A percentile compares a stretch with the other conserved stretches of the same genome.
Conservation (phyloP, 2,797 vertebrate species). For the Tamandua tetradactyla region DNA sequence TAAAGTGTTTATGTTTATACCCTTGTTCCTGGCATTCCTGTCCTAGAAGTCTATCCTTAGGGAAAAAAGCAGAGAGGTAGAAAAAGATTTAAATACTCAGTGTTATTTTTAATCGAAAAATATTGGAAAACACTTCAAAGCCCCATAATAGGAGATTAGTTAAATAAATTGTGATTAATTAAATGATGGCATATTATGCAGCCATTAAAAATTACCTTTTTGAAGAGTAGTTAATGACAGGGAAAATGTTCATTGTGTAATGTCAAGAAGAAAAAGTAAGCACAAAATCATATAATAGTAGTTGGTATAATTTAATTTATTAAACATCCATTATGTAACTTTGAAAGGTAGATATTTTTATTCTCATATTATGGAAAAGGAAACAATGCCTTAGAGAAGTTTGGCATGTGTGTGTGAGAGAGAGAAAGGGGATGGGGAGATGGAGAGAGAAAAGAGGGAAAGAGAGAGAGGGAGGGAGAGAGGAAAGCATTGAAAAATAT, state of each 20-base stretch:
- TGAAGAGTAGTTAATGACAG: conserved; percentile 73
- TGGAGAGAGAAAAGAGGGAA: not conserved
- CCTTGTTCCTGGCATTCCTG: not conserved
- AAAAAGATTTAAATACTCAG: not conserved
- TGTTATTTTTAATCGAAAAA: conserved; percentile 57
- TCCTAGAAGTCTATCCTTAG: not conserved
- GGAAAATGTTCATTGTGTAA: conserved; percentile 73
- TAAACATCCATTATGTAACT: conserved; percentile 55
- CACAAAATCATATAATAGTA: conserved; percentile 40
- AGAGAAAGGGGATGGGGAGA: not conserved
- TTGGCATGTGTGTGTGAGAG: not conserved
- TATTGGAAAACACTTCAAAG: conserved; percentile 65
- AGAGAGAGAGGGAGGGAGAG: not conserved
- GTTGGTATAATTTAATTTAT: conserved; percentile 59
- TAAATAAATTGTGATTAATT: conserved; percentile 68
- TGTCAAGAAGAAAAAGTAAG: conserved; percentile 76
- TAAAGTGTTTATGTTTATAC: conserved; percentile 9
- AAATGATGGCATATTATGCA: conserved; percentile 62
- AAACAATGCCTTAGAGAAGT: not conserved
- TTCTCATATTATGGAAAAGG: not conserved
- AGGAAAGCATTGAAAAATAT: not conserved
- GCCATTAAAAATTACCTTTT: conserved; percentile 72
- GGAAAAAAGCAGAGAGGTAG: not conserved
- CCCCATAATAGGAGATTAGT: conserved; percentile 36
- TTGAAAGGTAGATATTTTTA: conserved; percentile 57